Conservation (phyloP, 2,113 vertebrate species). For the Trogon surrucura region DNA sequence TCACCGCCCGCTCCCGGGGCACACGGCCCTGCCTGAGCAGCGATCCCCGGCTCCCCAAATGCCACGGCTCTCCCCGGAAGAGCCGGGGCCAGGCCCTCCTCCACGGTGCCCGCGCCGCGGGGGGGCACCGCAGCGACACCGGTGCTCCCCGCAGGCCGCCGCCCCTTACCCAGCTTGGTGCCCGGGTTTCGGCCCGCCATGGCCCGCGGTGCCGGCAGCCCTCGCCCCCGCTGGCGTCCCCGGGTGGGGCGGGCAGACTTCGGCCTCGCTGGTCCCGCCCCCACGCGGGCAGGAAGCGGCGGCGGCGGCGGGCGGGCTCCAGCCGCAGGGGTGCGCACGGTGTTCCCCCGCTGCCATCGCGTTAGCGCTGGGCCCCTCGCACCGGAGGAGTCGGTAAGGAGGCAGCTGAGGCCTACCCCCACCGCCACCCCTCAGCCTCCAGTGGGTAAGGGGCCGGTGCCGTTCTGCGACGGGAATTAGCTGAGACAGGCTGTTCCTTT, state of each 20-base stretch:
- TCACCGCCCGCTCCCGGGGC: rapidly evolving
- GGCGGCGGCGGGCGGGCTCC: rapidly evolving
- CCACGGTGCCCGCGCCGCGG: too few relatives aligned
- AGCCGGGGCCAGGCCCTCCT: background rate
- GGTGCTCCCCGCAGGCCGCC: background rate
- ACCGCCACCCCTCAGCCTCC: too few relatives aligned
- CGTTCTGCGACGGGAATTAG: rapidly evolving
- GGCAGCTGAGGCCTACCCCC: rapidly evolving
- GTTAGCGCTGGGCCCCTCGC: rapidly evolving
- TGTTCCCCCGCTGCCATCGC: rapidly evolving
- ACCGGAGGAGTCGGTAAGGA: rapidly evolving
- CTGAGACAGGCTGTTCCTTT: rapidly evolving
- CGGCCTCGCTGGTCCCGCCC: background rate
- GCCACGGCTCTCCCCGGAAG: background rate
- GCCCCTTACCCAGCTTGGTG: slow-evolving; percentile 69
- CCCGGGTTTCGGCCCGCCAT: slow-evolving; percentile 59
- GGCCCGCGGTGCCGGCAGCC: background rate
- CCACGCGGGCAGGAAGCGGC: background rate
- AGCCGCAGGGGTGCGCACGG: rapidly evolving
- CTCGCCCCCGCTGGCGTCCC: background rate
- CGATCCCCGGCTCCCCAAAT: background rate
- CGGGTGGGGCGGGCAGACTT: background rate
- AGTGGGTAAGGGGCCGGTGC: rapidly evolving
- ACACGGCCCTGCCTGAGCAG: background rate
- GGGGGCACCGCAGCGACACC: too few relatives aligned